Evolutionary conservation across 2,113 vertebrate species (phyloP).

Genomic region (Anser brachyrhynchus): DNA sequence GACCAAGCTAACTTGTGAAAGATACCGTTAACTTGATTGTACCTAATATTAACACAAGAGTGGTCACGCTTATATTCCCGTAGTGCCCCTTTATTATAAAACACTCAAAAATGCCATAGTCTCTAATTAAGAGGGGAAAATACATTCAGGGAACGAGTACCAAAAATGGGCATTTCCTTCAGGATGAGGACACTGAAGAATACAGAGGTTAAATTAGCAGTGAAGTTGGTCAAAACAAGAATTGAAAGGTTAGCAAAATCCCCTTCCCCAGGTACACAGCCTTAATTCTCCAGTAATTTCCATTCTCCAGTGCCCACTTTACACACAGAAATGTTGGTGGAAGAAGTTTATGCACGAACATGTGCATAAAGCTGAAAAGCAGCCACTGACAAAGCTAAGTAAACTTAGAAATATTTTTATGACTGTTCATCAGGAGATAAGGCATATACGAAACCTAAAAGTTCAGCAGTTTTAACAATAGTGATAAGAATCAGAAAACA

Average conservation of each 20-base stretch:
- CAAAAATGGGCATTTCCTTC: background rate
- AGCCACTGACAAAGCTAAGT: background rate
- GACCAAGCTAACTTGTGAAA: background rate
- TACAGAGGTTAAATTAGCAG: background rate
- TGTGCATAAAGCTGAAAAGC: background rate
- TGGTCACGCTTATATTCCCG: background rate
- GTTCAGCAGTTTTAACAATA: background rate
- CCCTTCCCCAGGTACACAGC: rapidly evolving
- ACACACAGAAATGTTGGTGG: background rate
- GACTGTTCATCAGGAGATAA: background rate
- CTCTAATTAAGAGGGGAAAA: background rate
- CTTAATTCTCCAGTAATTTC: background rate
- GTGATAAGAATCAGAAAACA: background rate
- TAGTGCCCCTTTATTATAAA: background rate
- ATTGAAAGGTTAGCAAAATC: background rate
- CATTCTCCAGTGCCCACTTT: background rate
- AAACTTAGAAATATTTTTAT: background rate
- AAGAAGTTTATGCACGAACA: background rate
- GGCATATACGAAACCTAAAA: background rate
- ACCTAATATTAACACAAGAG: background rate
- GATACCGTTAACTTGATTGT: background rate
- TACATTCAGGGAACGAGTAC: background rate
- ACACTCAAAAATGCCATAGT: background rate
- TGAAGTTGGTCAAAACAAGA: background rate
- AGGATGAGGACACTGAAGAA: background rate